Base-by-base conservation (phyloP, 2,888 invertebrate species). In the Agrypnus murinus region DNA sequence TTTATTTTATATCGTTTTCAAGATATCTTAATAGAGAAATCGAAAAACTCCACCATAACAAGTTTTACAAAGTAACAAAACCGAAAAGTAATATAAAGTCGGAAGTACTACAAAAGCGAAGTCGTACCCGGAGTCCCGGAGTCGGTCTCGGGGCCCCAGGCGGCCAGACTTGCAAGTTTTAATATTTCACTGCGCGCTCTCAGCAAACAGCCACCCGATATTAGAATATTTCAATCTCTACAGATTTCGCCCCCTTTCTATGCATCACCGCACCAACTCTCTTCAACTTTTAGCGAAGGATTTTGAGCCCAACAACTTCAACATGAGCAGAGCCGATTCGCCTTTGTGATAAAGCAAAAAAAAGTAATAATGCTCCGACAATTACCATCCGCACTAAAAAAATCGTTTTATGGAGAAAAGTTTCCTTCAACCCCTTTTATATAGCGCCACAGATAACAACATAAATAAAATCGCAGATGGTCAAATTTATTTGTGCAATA, bases 151-250 rank as follows among this genome's bases (percentile, higher is more conserved):
- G 68, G 71, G 72, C 77, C 76, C 71, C 71, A 71, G 77, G 77
- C 78, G 76, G 71, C 77, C 75, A 77, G 73, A 74, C 69, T 74
- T 70, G 72, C 70, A 78, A 79, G 77, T 79, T 79, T 79, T 79
- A 79, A 79, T 79, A 79, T 79, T 79, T 79, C 79, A 79, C 78
- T 77, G 78, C 78, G 77, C 78, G 78, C 78, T 79, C 77, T 78
- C 76, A 76, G 78, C 77, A 79, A 79, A 79, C 79, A 77, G 74
- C 74, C 74, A 68, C 67, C 79, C 81, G 81, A 84, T 84, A 84
- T 84, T 84, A 84, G 83, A 84, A 84, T 84, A 84, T 84, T 84
- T 81, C 84, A 84, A 84, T 84, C 82, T 84, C 81, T 79, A 77
- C 83, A 82, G 84, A 83, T 84, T 83, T 82, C 74, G 69, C 72